Percentiles rank a stretch among this genome's conserved stretches.
phyloP scores from a whole-genome alignment of 2,113 vertebrate genomes.

The Eulacestoma nigropectus region DNA sequence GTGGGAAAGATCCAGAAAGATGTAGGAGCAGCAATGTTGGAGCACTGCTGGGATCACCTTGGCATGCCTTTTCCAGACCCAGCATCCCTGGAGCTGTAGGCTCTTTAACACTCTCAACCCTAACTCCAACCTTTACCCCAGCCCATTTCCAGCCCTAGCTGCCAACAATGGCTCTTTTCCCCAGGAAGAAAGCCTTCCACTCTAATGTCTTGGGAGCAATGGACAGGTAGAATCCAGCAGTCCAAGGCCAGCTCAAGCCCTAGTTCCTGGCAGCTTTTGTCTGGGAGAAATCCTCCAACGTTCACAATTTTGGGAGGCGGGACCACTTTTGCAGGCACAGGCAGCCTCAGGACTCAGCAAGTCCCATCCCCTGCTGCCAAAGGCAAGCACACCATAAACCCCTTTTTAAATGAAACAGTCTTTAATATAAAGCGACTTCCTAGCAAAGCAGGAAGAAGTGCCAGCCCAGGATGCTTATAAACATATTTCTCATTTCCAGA shows the following conservation, averaged over 20 bases:
- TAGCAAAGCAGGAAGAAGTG: not conserved
- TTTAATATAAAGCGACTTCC: not conserved
- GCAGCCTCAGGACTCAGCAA: not conserved
- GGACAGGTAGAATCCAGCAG: not conserved
- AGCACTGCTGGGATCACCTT: not conserved
- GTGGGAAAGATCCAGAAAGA: not conserved
- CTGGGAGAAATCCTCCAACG: not conserved
- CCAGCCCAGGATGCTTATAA: not conserved
- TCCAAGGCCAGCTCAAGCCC: not conserved
- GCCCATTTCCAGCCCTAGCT: not conserved
- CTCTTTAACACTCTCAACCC: not conserved
- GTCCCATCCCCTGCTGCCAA: not conserved
- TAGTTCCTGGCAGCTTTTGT: not conserved
- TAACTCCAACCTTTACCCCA: not conserved
- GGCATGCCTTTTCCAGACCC: not conserved
- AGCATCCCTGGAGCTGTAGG: not conserved
- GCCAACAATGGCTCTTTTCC: not conserved
- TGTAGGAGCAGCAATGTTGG: not conserved
- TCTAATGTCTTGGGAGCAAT: not conserved
- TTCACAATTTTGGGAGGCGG: fast-evolving
- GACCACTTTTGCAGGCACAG: not conserved
- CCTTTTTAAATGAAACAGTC: not conserved
- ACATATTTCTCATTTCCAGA: not conserved
- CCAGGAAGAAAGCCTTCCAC: not conserved
- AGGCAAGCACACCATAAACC: not conserved